Conservation (phyloP, 1,140 invertebrate species). For the Diorhabda carinulata region DNA sequence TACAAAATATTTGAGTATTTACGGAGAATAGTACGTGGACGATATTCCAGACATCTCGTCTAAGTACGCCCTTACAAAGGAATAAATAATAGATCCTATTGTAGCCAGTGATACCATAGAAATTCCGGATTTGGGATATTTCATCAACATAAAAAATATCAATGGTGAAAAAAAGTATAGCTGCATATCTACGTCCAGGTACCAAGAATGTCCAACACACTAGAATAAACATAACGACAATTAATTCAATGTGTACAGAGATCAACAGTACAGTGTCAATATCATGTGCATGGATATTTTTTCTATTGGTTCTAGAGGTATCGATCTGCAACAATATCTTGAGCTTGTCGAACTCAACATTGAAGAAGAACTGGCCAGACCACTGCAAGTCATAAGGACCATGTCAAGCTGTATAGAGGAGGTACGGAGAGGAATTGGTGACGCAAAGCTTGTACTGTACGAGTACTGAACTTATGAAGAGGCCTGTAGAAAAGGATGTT, state of each 20-base stretch:
- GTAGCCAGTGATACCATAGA: background rate
- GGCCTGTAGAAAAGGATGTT: no score
- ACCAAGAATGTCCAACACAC: conserved; percentile 49
- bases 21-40: background rate
- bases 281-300: background rate
- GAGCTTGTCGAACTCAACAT: no score
- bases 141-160: conserved; percentile 40
- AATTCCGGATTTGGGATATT: conserved; percentile 26
- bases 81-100: background rate
- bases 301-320: no score
- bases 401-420: no score
- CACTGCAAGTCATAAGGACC: no score
- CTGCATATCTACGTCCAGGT: conserved; percentile 49
- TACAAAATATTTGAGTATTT: no score
- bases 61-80: background rate
- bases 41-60: conserved; percentile 4
- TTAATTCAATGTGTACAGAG: background rate
- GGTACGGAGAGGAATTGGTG: no score
- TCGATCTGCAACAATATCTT: no score
- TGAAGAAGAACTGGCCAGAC: no score
- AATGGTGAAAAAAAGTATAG: conserved; percentile 45
- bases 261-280: background rate
- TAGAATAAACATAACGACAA: conserved; percentile 25
- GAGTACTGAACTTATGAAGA: no score
- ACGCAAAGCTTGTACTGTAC: no score